Conservation (phyloP, 2,888 invertebrate species). For the Zhuqinia jingwanae region DNA sequence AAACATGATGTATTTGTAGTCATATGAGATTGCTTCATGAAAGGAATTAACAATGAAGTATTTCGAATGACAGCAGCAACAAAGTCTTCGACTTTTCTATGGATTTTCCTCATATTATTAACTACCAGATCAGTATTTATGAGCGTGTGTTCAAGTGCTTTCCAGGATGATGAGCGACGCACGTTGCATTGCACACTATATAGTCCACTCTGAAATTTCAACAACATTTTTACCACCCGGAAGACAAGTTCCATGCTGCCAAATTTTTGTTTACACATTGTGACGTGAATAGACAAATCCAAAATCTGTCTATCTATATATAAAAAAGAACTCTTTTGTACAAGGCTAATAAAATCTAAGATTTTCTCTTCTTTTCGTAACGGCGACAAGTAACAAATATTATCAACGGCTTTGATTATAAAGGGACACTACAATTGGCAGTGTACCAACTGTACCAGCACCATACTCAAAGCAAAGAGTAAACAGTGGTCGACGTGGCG, state of each 20-base stretch:
- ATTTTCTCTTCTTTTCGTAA: slow-evolving; percentile 2
- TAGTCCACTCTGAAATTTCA: neutral
- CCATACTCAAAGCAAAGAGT: slow-evolving; percentile 44
- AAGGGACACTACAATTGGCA: slow-evolving; percentile 39
- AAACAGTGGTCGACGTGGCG: slow-evolving; percentile 68
- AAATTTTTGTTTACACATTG: too few relatives aligned
- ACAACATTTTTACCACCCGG: slow-evolving; percentile 39
- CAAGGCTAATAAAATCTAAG: neutral
- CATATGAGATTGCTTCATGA: neutral
- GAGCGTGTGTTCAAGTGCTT: slow-evolving; percentile 44
- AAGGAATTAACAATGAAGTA: slow-evolving; percentile 33
- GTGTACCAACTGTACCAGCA: too few relatives aligned
- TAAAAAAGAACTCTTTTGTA: neutral
- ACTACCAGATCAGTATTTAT: neutral
- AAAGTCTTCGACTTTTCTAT: slow-evolving; percentile 24
- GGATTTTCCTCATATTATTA: slow-evolving; percentile 40
- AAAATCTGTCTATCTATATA: too few relatives aligned
- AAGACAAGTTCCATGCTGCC: slow-evolving; percentile 6
- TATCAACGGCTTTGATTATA: slow-evolving; percentile 26
- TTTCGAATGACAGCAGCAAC: neutral
- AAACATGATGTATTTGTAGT: slow-evolving; percentile 8
- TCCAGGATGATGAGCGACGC: neutral
- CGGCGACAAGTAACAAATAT: slow-evolving; percentile 27
- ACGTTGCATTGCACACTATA: too few relatives aligned
- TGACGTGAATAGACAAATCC: too few relatives aligned